Evolutionary conservation across 2,888 invertebrate species (phyloP).

Genomic region (Dolomedes plantarius): DNA sequence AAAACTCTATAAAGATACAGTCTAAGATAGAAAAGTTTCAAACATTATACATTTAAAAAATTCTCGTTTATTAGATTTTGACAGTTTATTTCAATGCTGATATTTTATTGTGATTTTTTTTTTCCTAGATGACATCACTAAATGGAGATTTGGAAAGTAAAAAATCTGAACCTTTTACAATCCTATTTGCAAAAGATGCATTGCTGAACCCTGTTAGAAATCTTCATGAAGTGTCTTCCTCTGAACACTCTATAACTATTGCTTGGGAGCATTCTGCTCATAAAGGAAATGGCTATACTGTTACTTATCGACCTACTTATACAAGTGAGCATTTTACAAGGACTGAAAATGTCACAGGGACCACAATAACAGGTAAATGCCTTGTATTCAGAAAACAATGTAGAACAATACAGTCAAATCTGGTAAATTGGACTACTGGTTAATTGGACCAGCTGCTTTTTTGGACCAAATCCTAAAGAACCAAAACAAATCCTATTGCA

Average conservation of each 20-base stretch:
- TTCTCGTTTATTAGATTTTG: no score
- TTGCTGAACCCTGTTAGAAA: conserved; percentile 82
- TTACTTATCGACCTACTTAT: conserved; percentile 80
- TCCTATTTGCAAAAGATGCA: conserved; percentile 83
- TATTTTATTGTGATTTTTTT: no score
- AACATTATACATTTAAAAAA: no score
- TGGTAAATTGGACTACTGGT: no score
- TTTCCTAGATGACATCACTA: conserved; percentile 81
- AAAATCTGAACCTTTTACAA: conserved; percentile 80
- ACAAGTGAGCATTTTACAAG: conserved; percentile 76
- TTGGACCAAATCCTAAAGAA: no score
- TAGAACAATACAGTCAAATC: no score
- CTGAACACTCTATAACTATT: conserved; percentile 80
- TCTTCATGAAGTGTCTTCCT: conserved; percentile 79
- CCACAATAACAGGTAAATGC: conserved; percentile 37
- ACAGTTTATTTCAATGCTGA: no score
- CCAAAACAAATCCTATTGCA: no score
- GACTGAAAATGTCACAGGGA: conserved; percentile 35
- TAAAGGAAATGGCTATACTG: conserved; percentile 81
- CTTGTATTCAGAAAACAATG: no score
- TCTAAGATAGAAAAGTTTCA: no score
- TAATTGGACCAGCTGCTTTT: no score
- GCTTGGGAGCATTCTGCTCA: conserved; percentile 81
- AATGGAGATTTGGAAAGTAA: conserved; percentile 82
- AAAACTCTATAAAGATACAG: no score